Evolutionary conservation across 2,113 vertebrate genomes (phyloP).

Genomic region (Brachyistius frenatus): DNA sequence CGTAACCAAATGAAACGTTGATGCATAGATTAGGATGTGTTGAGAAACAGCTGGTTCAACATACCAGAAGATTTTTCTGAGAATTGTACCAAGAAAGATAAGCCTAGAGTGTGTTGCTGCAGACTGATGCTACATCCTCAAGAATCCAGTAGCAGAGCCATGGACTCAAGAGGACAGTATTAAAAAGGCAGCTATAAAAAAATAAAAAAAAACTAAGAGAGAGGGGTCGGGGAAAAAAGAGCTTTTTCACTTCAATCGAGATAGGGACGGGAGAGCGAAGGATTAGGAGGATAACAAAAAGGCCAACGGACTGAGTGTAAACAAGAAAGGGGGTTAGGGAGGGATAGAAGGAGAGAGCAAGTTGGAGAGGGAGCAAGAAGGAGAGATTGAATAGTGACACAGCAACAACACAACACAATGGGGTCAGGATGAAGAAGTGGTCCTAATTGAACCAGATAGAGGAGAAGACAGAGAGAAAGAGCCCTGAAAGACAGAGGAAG

Average conservation of each 20-base stretch:
- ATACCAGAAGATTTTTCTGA: not conserved
- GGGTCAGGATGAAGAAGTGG: conserved; percentile 82
- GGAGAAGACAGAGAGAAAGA: conserved; percentile 64
- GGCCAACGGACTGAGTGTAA: conserved; percentile 73
- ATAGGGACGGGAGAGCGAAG: conserved; percentile 53
- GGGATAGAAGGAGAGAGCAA: conserved; percentile 58
- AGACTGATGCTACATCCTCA: conserved; percentile 44
- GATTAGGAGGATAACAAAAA: conserved; percentile 78
- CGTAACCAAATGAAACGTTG: not conserved
- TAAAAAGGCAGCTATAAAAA: conserved; percentile 55
- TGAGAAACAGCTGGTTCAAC: not conserved
- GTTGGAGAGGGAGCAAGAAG: conserved; percentile 59
- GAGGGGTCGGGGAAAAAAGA: not conserved
- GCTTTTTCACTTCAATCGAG: conserved; percentile 57
- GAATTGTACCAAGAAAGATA: conserved; percentile 19
- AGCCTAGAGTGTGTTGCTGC: conserved; percentile 34
- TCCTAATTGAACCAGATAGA: conserved; percentile 83
- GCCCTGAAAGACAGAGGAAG: conserved; percentile 53
- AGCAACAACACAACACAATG: conserved; percentile 81
- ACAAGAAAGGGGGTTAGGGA: conserved; percentile 74
- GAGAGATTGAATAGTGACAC: conserved; percentile 83
- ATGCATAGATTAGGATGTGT: conserved; percentile 4
- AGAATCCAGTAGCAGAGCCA: conserved; percentile 56
- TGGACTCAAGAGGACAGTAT: conserved; percentile 56
- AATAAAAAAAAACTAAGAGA: not conserved